These are phyloP conservation scores for Petrocephalus schoutedeni DNA, from an alignment of 2,797 vertebrate genomes.

Conservation along the genomic window DNA sequence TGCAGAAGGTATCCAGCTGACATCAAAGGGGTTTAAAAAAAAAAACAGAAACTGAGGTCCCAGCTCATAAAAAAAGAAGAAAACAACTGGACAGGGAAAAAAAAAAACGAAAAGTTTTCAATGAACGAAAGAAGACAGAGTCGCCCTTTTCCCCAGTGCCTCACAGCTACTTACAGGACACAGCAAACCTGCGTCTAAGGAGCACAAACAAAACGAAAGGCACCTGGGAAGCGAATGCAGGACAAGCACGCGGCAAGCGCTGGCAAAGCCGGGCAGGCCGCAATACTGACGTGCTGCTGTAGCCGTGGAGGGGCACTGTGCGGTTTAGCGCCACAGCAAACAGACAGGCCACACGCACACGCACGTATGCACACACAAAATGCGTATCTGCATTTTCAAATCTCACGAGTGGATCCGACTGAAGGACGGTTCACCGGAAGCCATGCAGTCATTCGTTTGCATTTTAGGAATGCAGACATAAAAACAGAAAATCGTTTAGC, in stretches of 20 bases:
- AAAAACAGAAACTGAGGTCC: not conserved
- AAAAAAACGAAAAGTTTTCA: not conserved
- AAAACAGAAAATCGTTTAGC: conserved; percentile 2
- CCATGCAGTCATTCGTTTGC: conserved; percentile 16
- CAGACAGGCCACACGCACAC: conserved; percentile 1
- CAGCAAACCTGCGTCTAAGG: not conserved
- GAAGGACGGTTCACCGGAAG: not conserved
- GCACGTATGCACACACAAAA: not conserved
- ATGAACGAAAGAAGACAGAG: not conserved
- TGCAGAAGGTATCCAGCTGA: conserved; percentile 14
- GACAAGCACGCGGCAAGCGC: not conserved
- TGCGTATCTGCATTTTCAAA: not conserved
- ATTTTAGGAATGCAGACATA: conserved; percentile 22
- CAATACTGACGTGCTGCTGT: not conserved
- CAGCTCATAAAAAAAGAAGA: not conserved
- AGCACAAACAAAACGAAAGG: not conserved
- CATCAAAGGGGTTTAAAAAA: not conserved
- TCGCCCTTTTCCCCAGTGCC: not conserved
- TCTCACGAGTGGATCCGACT: not conserved
- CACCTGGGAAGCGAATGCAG: not conserved
- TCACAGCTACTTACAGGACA: not conserved
- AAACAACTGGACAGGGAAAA: not conserved
- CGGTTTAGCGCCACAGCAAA: not conserved
- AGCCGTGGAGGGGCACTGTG: too few relatives aligned
- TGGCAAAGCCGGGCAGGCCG: conserved; percentile 5